These are phyloP conservation scores for Isurus oxyrinchus DNA, from an alignment of 2,113 vertebrate genomes.

Conservation along the genomic window DNA sequence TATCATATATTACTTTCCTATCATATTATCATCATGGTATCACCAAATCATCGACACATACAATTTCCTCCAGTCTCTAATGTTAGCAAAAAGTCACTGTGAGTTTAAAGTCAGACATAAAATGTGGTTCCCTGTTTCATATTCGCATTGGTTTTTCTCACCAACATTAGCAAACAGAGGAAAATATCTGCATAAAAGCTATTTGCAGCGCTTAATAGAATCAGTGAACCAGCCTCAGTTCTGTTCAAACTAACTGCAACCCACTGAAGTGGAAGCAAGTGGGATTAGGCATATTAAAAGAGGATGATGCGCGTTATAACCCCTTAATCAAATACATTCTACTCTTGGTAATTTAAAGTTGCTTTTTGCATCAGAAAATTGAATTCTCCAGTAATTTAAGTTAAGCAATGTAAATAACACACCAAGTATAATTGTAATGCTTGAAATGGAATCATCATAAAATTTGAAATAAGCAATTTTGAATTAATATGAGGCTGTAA, in stretches of 20 bases:
- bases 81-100: not conserved
- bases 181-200: not conserved
- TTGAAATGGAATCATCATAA: not conserved
- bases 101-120: not conserved
- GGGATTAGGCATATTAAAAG: not conserved
- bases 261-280: constrained; percentile 4
- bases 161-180: not conserved
- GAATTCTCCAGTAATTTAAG: not conserved
- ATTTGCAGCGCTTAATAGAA: not conserved
- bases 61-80: not conserved
- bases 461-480: not conserved
- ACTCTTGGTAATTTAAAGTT: not conserved
- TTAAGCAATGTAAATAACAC: not conserved
- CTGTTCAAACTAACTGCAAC: not conserved
- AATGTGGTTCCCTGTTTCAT: not conserved
- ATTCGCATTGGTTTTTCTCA: not conserved
- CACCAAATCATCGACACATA: not conserved
- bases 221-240: not conserved
- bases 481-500: not conserved
- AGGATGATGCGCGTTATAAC: not conserved
- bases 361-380: not conserved
- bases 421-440: not conserved
- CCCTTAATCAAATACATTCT: not conserved
- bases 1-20: not conserved
- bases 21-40: not conserved